Conservation (phyloP, 2,797 vertebrate genomes). For the Psittacula derbiana region DNA sequence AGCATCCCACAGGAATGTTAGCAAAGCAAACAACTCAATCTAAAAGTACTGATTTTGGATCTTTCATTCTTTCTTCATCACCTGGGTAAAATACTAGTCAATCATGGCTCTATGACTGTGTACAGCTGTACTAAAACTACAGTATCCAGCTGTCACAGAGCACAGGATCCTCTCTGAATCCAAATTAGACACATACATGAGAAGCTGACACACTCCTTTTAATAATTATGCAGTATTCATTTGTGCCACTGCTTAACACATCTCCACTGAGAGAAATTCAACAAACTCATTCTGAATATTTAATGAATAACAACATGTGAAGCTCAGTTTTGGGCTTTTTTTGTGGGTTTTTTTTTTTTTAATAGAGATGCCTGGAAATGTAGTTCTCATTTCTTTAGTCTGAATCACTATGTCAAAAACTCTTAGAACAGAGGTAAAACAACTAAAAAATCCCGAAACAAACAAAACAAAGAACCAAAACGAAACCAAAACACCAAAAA, state of each 20-base stretch:
- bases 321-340: neutral
- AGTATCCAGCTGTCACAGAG: neutral
- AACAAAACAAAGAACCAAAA: neutral
- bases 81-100: neutral
- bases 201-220: neutral
- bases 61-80: neutral
- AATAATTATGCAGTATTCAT: constrained; percentile 8
- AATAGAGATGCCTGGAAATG: neutral
- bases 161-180: neutral
- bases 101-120: neutral
- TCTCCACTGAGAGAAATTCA: neutral
- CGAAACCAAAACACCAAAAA: neutral
- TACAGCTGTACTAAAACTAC: constrained; percentile 18
- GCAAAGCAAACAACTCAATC: neutral
- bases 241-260: neutral
- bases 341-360: neutral
- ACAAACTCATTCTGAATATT: constrained; percentile 2
- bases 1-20: neutral
- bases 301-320: neutral
- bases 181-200: neutral
- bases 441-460: neutral
- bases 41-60: constrained; percentile 4
- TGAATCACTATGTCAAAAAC: neutral
- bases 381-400: constrained; percentile 14
- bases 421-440: constrained; percentile 6